These are phyloP conservation scores for Linepithema humile DNA, from an alignment of 1,140 invertebrate genomes.

Conservation along the genomic window DNA sequence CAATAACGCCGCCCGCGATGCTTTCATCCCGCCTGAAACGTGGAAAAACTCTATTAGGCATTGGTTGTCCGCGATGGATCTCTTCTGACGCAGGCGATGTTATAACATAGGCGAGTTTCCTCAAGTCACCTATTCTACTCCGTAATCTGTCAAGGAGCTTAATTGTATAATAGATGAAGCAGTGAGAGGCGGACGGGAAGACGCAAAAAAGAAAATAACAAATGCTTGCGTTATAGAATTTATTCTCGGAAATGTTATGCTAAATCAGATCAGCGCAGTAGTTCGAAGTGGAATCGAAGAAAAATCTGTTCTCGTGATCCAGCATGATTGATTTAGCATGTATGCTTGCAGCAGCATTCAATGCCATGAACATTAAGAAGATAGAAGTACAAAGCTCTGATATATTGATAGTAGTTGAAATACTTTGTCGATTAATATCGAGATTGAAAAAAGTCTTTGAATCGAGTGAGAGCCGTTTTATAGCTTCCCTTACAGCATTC, in stretches of 20 bases:
- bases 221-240: neutral
- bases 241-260: neutral
- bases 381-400: too few relatives aligned
- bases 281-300: neutral
- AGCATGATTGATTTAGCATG: neutral
- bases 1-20: constrained; percentile 8
- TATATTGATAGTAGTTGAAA: neutral
- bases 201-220: neutral
- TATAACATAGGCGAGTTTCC: neutral
- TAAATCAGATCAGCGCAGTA: too few relatives aligned
- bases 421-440: neutral
- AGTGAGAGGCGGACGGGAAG: neutral
- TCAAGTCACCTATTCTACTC: neutral
- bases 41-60: constrained; percentile 13
- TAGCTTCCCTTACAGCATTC: neutral
- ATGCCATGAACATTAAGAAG: too few relatives aligned
- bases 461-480: neutral
- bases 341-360: too few relatives aligned
- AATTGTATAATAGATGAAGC: constrained; percentile 1
- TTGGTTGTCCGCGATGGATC: neutral
- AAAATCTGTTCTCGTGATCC: neutral
- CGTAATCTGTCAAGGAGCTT: neutral
- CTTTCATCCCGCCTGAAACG: neutral
- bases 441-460: neutral
- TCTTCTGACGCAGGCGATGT: neutral